phyloP scores from a whole-genome alignment of 2,113 vertebrate species.

The Semnornis frantzii region DNA sequence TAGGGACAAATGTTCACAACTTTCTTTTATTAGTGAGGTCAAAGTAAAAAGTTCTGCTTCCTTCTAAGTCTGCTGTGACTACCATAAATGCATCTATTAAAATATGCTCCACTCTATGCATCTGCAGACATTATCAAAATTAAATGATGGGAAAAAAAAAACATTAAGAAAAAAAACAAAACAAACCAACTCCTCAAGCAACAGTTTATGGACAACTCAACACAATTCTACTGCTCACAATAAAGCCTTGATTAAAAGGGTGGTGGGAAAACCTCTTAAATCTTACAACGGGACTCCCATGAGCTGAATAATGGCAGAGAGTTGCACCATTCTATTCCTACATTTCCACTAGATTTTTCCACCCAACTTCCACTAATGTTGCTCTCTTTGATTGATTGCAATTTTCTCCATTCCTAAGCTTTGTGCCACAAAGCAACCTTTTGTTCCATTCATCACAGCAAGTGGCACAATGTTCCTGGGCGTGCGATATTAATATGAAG shows the following conservation, averaged over 20 bases:
- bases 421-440: conserved; percentile 68
- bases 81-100: too few species aligned
- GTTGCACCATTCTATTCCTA: neutral
- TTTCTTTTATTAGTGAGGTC: too few species aligned
- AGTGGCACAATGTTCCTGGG: neutral
- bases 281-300: neutral
- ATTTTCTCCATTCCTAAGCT: conserved; percentile 58
- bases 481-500: conserved; percentile 59
- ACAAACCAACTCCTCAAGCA: too few species aligned
- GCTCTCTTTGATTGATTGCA: conserved; percentile 55
- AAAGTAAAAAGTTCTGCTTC: too few species aligned
- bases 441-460: conserved; percentile 61
- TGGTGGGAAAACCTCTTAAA: conserved; percentile 16
- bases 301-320: neutral
- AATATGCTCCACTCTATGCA: too few species aligned
- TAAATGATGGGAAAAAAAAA: too few species aligned
- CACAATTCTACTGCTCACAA: conserved; percentile 17
- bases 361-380: conserved; percentile 47
- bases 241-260: conserved; percentile 46
- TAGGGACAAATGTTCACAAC: too few species aligned
- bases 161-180: too few species aligned
- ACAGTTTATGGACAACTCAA: neutral
- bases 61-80: too few species aligned
- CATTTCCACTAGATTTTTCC: conserved; percentile 16
- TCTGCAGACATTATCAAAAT: too few species aligned